A percentile compares a stretch with the other conserved stretches of the same genome.
Conservation (phyloP, 2,113 vertebrate genomes). For the Eidolon helvum region DNA sequence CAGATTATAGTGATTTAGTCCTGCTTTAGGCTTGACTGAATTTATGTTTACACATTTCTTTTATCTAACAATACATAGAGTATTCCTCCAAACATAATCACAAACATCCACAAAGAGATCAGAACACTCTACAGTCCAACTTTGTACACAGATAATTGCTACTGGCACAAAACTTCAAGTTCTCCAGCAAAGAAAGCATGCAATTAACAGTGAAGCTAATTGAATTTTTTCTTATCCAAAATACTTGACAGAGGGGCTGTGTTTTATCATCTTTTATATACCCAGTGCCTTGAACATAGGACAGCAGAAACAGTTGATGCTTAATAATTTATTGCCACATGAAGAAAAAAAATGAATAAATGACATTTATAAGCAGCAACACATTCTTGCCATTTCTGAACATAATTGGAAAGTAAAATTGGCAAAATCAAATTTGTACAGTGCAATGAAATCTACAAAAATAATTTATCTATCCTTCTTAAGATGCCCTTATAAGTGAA, state of each 20-base stretch:
- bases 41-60: neutral
- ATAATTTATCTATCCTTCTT: slow-evolving; percentile 19
- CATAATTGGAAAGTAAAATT: slow-evolving; percentile 62
- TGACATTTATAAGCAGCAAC: slow-evolving; percentile 12
- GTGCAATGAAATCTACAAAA: slow-evolving; percentile 16
- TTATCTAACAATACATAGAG: neutral
- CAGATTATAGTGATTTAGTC: neutral
- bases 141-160: neutral
- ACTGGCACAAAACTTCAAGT: neutral
- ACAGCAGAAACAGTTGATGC: neutral
- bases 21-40: neutral
- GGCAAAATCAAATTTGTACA: slow-evolving; percentile 51
- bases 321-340: slow-evolving; percentile 50
- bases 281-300: neutral
- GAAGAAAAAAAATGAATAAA: slow-evolving; percentile 9
- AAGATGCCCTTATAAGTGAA: slow-evolving; percentile 41
- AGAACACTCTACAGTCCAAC: neutral
- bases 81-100: neutral
- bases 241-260: slow-evolving; percentile 1
- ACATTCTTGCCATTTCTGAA: slow-evolving; percentile 42
- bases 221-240: slow-evolving; percentile 30
- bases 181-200: neutral
- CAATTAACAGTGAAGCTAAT: slow-evolving; percentile 15
- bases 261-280: slow-evolving; percentile 27
- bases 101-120: neutral